Base-by-base conservation (phyloP, 2,113 vertebrate genomes). In the Caranx melampygus region DNA sequence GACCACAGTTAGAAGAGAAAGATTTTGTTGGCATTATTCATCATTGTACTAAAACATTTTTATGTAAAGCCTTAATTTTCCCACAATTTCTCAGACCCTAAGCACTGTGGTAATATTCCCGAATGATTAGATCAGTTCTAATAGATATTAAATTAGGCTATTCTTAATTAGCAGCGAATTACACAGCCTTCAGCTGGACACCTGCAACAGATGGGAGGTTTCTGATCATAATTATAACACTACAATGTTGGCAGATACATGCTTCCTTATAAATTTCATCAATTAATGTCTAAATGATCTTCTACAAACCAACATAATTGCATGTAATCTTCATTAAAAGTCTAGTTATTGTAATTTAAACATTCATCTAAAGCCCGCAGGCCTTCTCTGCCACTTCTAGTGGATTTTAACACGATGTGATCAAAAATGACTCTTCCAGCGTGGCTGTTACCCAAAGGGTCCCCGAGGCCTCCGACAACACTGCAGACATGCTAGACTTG, bases 401-500 rank as follows among this genome's bases (percentile, higher is more conserved):
- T 83, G 59, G 79, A 31, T 64, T 84, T 70, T 57, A 67, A 84
- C 61, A 60, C 55, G 61, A 82, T 21, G 16, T 78, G 73, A 82
- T 84, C 45, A 77, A 75, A 84, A 75, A 44, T 6, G 69, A 78
- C 49, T 88, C 59, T 21, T 72, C 52, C 68, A 77, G 64, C 35
- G 70, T 76, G 81, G 82, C 77, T 72, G 42, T 65, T 69, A 58
- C 54, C 69, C 71, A 74, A 69, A 69, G 58, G 42, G 33, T 82
- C 52, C 72, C 72, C 58, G 58, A 31, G 51, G 79, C 21, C 60
- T 66, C 66, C 20, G 60, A 68, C 75, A 58, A 79, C 74, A 68
- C 71, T 59, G 76, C 81, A 86, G 75, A 84, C 87, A 80, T 75
- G 79, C 72, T 79, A 77, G 76, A 84, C 63, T 89, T 86, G 81